phyloP scores from a whole-genome alignment of 2,888 invertebrate species.

The Theretra japonica region DNA sequence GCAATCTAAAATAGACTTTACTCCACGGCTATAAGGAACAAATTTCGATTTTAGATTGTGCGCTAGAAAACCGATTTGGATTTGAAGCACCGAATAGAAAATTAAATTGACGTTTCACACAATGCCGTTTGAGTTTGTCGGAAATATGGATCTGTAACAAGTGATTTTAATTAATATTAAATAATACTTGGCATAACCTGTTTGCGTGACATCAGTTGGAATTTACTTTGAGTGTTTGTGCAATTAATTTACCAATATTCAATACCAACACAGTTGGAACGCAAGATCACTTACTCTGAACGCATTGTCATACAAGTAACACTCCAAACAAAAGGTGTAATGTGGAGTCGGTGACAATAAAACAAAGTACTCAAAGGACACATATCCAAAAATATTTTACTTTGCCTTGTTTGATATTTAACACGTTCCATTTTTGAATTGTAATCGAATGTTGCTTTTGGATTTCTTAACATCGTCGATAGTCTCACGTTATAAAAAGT shows the following conservation, averaged over 20 bases:
- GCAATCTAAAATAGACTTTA: conserved; percentile 47
- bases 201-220: neutral
- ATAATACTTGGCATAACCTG: conserved; percentile 5
- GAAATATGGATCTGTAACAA: conserved; percentile 29
- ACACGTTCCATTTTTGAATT: neutral
- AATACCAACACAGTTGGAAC: neutral
- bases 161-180: conserved; percentile 25
- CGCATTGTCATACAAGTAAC: too few relatives aligned
- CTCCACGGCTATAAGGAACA: neutral
- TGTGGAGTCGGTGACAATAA: too few relatives aligned
- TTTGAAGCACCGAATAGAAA: conserved; percentile 32
- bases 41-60: neutral
- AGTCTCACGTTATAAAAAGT: neutral
- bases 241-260: neutral
- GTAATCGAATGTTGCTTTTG: neutral
- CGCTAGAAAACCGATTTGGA: conserved; percentile 25
- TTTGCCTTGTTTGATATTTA: neutral
- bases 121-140: conserved; percentile 32
- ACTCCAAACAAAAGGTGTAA: too few relatives aligned
- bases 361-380: neutral
- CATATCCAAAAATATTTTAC: neutral
- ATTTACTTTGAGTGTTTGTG: neutral
- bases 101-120: conserved; percentile 32
- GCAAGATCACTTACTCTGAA: too few relatives aligned
- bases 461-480: neutral